Conservation (phyloP, 2,797 vertebrate genomes). For the Monodelphis domestica region DNA sequence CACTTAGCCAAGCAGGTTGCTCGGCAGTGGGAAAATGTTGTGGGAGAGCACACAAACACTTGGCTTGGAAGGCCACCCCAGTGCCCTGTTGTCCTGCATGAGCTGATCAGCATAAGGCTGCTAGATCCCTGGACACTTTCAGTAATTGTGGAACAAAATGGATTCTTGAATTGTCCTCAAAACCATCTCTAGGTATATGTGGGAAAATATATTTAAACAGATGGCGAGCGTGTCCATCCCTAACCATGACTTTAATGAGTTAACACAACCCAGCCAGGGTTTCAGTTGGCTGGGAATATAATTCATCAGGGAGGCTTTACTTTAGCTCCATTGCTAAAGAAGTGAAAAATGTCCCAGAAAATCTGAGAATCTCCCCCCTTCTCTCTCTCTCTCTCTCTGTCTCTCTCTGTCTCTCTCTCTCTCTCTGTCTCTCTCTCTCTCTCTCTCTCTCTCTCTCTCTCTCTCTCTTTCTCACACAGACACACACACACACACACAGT, state of each 20-base stretch:
- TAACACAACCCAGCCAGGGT: conserved; percentile 60
- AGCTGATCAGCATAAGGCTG: not conserved
- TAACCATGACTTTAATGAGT: conserved; percentile 77
- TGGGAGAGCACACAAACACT: conserved; percentile 20
- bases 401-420: too few relatives aligned
- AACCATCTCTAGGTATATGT: conserved; percentile 54
- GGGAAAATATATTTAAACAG: conserved; percentile 79
- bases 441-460: too few relatives aligned
- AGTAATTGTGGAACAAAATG: conserved; percentile 25
- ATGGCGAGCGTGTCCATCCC: conserved; percentile 79
- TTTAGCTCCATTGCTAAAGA: conserved; percentile 76
- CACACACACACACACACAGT: not conserved
- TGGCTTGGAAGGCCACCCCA: conserved; percentile 38
- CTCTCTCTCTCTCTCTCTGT: too few relatives aligned
- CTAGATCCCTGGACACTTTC: not conserved
- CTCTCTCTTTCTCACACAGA: too few relatives aligned
- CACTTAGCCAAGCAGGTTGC: conserved; percentile 52
- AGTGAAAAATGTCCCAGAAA: conserved; percentile 70
- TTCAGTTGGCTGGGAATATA: conserved; percentile 68
- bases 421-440: too few relatives aligned
- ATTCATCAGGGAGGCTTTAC: conserved; percentile 66
- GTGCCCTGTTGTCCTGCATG: not conserved
- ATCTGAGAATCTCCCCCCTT: not conserved
- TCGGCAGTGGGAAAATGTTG: conserved; percentile 50
- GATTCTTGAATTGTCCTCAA: conserved; percentile 63